Evolutionary conservation across 2,888 invertebrate genomes (phyloP).

Genomic region (Polietes domitor): DNA sequence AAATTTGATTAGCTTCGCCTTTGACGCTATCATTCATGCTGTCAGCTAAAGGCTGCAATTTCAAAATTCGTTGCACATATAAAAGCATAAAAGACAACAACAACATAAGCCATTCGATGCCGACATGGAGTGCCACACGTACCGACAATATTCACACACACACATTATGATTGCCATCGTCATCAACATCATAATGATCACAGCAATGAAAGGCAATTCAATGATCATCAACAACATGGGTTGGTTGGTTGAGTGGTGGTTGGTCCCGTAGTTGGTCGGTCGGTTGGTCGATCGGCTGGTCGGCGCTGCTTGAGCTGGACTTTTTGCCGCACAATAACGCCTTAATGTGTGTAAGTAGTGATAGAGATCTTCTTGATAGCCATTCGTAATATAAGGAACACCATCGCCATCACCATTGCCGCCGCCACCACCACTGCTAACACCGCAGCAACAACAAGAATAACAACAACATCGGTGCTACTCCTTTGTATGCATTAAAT

Average conservation of each 20-base stretch:
- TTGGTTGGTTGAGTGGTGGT: background rate
- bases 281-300: background rate
- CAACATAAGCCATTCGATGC: constrained; percentile 44
- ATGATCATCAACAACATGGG: constrained; percentile 41
- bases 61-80: constrained; percentile 68
- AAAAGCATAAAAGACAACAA: constrained; percentile 4
- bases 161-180: background rate
- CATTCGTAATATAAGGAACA: constrained; percentile 33
- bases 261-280: background rate
- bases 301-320: background rate
- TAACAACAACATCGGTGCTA: background rate
- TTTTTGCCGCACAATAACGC: constrained; percentile 46
- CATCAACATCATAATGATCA: constrained; percentile 8
- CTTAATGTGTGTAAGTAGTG: constrained; percentile 59
- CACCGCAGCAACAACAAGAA: background rate
- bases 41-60: constrained; percentile 68
- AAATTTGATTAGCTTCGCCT: constrained; percentile 67
- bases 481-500: constrained; percentile 36
- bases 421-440: background rate
- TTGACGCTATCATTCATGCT: constrained; percentile 66
- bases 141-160: constrained; percentile 46
- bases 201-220: constrained; percentile 6
- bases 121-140: constrained; percentile 63
- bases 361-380: constrained; percentile 60
- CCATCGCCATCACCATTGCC: constrained; percentile 17